A percentile compares a stretch with the other conserved stretches of the same genome.
Conservation (phyloP, 2,888 invertebrate species). For the Keiferia lycopersicella region DNA sequence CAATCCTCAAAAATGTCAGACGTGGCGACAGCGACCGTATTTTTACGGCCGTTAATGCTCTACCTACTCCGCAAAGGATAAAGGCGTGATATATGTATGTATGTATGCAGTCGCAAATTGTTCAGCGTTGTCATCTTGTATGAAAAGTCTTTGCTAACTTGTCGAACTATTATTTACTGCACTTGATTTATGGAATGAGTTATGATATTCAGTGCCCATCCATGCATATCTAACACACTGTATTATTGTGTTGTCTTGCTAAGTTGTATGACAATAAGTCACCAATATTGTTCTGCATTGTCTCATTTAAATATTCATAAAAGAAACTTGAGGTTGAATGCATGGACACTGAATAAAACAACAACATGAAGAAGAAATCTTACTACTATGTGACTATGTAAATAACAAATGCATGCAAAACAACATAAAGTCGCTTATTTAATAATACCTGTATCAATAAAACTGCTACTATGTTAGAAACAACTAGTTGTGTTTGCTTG, state of each 20-base stretch:
- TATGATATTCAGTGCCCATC: background rate
- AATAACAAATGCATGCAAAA: background rate
- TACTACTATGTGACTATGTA: slow-evolving; percentile 2
- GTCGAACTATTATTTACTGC: background rate
- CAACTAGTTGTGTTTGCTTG: background rate
- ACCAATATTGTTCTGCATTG: background rate
- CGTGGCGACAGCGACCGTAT: too few relatives aligned
- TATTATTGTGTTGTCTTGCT: background rate
- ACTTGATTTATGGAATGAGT: background rate
- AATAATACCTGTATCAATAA: slow-evolving; percentile 5
- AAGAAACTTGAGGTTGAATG: slow-evolving; percentile 4
- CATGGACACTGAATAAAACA: background rate
- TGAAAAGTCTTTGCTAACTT: slow-evolving; percentile 12
- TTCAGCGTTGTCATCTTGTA: background rate
- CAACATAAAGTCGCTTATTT: background rate
- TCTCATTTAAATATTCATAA: slow-evolving; percentile 6
- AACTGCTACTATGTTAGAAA: background rate
- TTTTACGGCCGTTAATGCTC: too few relatives aligned
- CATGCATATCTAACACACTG: background rate
- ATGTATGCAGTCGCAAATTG: too few relatives aligned
- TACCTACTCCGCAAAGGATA: too few relatives aligned
- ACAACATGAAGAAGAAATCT: slow-evolving; percentile 8
- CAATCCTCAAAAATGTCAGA: too few relatives aligned
- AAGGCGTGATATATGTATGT: too few relatives aligned
- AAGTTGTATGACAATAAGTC: background rate